Evolutionary conservation across 2,797 vertebrate genomes (phyloP), one percentile per base, ranked within the genome.

Genomic region (Hipposideros larvatus): DNA sequence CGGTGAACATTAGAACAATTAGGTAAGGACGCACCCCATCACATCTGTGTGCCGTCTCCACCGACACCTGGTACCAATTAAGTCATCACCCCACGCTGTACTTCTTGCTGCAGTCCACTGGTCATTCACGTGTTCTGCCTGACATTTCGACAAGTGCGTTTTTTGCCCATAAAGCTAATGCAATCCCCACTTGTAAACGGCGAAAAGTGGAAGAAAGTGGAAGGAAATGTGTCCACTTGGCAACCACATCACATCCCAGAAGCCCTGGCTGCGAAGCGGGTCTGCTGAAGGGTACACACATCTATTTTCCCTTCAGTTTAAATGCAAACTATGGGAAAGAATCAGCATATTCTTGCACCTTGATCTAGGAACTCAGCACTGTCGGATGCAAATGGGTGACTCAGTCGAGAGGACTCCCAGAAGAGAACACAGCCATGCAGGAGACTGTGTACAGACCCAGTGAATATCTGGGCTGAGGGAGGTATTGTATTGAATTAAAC

Each of bases 1-100:
- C n/a, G 1, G 73, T 85, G 94, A 98, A 98, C 95, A 97, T 97
- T 97, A 92, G 94, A 98, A 96, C 96, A 98, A 97, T 98, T 97
- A 98, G 98, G 55, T 91, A 97, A 87, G 19, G 43, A 65, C 13
- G 87, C 80, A 82, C 96, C 93, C 94, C 63, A 46, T 79, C 89
- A 95, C 93, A 98, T 95, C 88, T 98, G 88, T 89, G 75, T 41
- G 57, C 80, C 55, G 4, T 41, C 70, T 95, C 96, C 51, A 94
- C 51, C 87, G 84, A 94, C 94, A 98, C 86, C 95, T 96, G 90
- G 86, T 79, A 75, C 82, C 96, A 98, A 5, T 95, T 97, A 98
- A 97, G 71, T 85, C 34, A 28, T 93, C 94, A 82, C 71, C 26
- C 84, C 26, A 16, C 0, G 7, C n/a, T 91, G 16, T 31, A n/a